Conservation (phyloP, 1,140 invertebrate species). For the Macrobrachium nipponense region DNA sequence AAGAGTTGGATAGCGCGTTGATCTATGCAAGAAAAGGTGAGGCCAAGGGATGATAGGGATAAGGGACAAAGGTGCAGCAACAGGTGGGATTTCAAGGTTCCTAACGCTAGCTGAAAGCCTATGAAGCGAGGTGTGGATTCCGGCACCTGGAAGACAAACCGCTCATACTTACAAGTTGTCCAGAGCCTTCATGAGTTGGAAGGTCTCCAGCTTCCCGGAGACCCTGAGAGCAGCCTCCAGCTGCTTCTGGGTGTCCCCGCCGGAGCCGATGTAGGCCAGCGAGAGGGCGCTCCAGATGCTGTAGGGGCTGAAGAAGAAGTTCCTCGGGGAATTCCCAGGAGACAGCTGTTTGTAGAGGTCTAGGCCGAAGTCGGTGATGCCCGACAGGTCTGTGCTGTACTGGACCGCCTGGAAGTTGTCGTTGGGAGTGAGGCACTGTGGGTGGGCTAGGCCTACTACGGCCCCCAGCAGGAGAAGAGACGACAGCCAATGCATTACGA, state of each 20-base stretch:
- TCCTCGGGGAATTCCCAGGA: slow-evolving; percentile 66
- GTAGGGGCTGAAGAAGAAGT: slow-evolving; percentile 90
- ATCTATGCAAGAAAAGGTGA: too few species aligned
- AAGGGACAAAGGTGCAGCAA: too few species aligned
- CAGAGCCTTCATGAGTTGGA: slow-evolving; percentile 26
- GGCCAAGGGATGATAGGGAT: too few species aligned
- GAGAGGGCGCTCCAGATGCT: slow-evolving; percentile 84
- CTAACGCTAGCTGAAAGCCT: too few species aligned
- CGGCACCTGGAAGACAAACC: neutral
- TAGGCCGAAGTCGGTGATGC: slow-evolving; percentile 49
- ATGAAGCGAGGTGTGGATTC: too few species aligned
- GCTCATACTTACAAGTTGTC: slow-evolving; percentile 37
- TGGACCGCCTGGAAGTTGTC: slow-evolving; percentile 70
- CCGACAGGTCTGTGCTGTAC: slow-evolving; percentile 15
- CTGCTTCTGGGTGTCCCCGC: slow-evolving; percentile 73
- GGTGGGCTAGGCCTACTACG: too few species aligned
- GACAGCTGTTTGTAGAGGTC: slow-evolving; percentile 39
- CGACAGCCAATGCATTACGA: neutral
- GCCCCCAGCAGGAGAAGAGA: neutral
- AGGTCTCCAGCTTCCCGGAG: slow-evolving; percentile 22
- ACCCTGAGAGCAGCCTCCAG: slow-evolving; percentile 21
- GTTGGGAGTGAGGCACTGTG: slow-evolving; percentile 16
- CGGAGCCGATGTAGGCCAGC: slow-evolving; percentile 82
- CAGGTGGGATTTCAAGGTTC: too few species aligned
- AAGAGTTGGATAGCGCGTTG: too few species aligned